Percentiles rank a stretch among this genome's conserved stretches.
Conservation (phyloP, 2,888 invertebrate genomes). For the Cephus pygmeus region DNA sequence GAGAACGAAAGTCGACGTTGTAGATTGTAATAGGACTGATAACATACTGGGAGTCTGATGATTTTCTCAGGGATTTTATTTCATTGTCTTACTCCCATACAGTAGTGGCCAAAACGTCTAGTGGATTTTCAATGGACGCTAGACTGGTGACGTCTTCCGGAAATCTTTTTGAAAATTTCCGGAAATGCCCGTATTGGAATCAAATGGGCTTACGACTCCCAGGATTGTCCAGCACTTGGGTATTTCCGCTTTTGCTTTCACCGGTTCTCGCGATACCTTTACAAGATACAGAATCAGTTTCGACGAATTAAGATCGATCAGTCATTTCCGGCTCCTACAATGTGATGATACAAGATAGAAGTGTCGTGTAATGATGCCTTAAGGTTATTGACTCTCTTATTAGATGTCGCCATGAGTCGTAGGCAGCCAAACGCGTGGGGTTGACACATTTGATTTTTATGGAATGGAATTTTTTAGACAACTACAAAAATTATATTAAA, state of each 20-base stretch:
- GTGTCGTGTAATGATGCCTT: neutral
- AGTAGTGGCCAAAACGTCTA: neutral
- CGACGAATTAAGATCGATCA: neutral
- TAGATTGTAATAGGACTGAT: constrained; percentile 5
- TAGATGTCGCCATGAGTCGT: neutral
- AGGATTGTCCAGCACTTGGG: constrained; percentile 37
- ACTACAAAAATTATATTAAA: neutral
- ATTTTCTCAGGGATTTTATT: constrained; percentile 10
- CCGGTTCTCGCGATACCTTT: constrained; percentile 27
- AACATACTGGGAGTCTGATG: constrained; percentile 18
- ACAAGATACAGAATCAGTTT: neutral
- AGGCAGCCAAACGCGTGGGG: neutral
- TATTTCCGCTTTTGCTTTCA: constrained; percentile 51
- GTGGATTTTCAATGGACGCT: neutral
- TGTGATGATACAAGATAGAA: neutral
- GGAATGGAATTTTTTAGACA: neutral
- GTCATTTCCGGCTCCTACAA: neutral
- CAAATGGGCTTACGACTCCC: constrained; percentile 30
- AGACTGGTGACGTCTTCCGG: neutral
- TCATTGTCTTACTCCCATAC: neutral
- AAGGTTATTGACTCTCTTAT: neutral
- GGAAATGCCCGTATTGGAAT: constrained; percentile 24
- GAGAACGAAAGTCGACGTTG: neutral
- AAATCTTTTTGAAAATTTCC: neutral
- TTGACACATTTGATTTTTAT: neutral